These are phyloP conservation scores for Eubasilissa regina DNA, from an alignment of 1,140 invertebrate genomes.

Conservation along the genomic window DNA sequence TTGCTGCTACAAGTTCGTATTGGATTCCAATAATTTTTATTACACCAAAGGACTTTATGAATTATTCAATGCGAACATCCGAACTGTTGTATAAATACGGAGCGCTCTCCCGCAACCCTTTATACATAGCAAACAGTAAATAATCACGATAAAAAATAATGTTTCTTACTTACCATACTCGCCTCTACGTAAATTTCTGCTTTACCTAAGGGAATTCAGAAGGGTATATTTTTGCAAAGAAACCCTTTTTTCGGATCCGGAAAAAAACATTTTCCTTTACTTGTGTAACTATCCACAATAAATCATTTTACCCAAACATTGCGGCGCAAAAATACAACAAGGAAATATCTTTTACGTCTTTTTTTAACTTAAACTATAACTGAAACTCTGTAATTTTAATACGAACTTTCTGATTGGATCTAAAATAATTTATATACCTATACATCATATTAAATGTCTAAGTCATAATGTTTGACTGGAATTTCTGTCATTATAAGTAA, in stretches of 20 bases:
- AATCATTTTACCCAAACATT: conserved; percentile 6
- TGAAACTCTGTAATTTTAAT: too few species aligned
- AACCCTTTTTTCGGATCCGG: neutral
- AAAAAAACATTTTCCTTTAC: conserved; percentile 6
- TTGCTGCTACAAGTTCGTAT: conserved; percentile 52
- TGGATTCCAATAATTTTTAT: conserved; percentile 61
- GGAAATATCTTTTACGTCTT: neutral
- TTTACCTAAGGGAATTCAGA: conserved; percentile 10
- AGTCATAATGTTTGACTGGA: too few species aligned
- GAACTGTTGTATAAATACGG: conserved; percentile 54
- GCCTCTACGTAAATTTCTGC: conserved; percentile 27
- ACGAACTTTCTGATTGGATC: too few species aligned
- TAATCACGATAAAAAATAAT: conserved; percentile 59
- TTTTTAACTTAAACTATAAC: neutral
- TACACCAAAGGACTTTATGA: conserved; percentile 55
- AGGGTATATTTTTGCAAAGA: conserved; percentile 20
- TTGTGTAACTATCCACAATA: conserved; percentile 22
- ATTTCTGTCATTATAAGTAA: too few species aligned
- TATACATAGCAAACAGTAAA: conserved; percentile 56
- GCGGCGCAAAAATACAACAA: neutral
- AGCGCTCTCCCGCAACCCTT: conserved; percentile 43
- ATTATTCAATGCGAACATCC: conserved; percentile 59
- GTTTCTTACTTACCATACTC: conserved; percentile 48
- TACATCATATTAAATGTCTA: too few species aligned
- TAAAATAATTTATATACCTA: too few species aligned